Percentiles rank a stretch among this genome's conserved stretches.
These are phyloP conservation scores for Stichodactyla mertensii DNA, from an alignment of 64 coral and sea anemone genomes.

Conservation along the genomic window DNA sequence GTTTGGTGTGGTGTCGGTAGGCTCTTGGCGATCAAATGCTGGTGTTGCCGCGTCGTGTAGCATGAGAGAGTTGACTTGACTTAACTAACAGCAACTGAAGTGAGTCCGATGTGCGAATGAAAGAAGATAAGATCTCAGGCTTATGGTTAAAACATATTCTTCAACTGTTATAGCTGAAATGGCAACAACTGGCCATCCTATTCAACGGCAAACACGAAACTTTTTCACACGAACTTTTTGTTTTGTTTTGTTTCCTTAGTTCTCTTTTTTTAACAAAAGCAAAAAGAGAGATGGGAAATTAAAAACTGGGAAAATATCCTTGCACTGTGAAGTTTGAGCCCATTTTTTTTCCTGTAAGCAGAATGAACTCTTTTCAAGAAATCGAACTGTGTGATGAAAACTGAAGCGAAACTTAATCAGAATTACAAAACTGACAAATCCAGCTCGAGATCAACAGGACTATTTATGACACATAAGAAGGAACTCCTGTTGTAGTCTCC, in stretches of 20 bases:
- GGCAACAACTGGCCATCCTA: neutral
- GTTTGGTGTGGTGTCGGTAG: neutral
- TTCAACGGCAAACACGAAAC: neutral
- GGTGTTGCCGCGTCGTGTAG: neutral
- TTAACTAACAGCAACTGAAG: neutral
- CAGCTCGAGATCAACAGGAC: too few species aligned
- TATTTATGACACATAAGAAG: too few species aligned
- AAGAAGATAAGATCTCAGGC: neutral
- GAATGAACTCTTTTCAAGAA: neutral
- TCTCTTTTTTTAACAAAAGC: neutral
- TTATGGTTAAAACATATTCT: neutral
- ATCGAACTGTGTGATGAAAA: too few species aligned
- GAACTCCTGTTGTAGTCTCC: neutral
- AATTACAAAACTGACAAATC: too few species aligned
- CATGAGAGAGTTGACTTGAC: neutral
- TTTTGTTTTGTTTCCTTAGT: neutral
- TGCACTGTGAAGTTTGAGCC: neutral
- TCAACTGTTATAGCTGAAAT: constrained; percentile 1
- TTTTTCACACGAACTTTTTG: neutral
- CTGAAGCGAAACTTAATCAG: too few species aligned
- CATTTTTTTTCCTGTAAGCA: neutral
- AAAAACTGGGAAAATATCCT: neutral
- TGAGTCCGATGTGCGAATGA: neutral
- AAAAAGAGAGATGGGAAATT: neutral
- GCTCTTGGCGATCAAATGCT: neutral